These are phyloP conservation scores for Muntiacus muntjak DNA, from an alignment of 2,113 vertebrate genomes.

Conservation along the genomic window DNA sequence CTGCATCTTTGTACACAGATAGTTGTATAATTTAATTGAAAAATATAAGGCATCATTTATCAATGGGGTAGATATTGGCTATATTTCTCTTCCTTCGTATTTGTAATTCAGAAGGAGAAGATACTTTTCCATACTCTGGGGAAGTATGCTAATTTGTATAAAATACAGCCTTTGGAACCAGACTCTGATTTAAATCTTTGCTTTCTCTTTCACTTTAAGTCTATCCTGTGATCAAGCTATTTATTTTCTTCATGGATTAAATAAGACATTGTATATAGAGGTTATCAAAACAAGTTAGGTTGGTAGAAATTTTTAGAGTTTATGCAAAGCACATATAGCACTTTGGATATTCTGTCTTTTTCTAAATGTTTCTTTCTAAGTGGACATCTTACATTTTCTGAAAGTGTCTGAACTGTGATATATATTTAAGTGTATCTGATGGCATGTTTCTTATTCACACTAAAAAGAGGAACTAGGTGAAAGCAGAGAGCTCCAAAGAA, in stretches of 20 bases:
- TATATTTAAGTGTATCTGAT: neutral
- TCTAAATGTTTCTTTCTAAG: neutral
- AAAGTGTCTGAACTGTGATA: neutral
- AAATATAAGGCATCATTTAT: neutral
- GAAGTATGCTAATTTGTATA: neutral
- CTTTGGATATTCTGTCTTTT: neutral
- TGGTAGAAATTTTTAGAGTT: neutral
- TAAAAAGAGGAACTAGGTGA: neutral
- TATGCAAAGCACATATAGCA: neutral
- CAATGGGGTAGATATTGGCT: neutral
- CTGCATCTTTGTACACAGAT: neutral
- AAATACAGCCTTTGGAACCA: neutral
- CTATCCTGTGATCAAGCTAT: neutral
- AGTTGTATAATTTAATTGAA: neutral
- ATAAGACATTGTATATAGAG: neutral
- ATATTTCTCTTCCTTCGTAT: neutral
- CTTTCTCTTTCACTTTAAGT: neutral
- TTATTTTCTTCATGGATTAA: neutral
- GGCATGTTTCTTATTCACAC: neutral
- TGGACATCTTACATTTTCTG: neutral
- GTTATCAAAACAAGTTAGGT: neutral
- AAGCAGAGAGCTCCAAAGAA: neutral
- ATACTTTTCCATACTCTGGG: neutral
- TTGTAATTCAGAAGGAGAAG: neutral
- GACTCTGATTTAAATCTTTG: neutral